Evolutionary conservation across 2,113 vertebrate genomes (phyloP).

Genomic region (Chiloscyllium plagiosum): DNA sequence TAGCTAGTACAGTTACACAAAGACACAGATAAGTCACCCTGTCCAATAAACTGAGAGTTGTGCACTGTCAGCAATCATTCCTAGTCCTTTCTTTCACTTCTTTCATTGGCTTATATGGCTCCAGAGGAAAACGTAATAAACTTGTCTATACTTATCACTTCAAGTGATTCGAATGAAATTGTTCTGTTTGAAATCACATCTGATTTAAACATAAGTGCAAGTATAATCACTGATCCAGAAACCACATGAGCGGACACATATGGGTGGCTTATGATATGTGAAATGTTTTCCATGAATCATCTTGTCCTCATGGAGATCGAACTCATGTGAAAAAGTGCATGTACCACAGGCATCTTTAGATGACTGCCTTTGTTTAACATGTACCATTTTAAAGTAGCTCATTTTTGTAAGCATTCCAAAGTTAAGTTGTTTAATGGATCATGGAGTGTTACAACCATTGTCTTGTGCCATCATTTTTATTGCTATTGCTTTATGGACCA

Average conservation of each 20-base stretch:
- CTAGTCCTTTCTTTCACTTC: background rate
- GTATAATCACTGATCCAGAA: background rate
- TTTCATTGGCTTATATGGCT: background rate
- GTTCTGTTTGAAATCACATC: background rate
- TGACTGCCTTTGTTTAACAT: background rate
- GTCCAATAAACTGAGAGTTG: background rate
- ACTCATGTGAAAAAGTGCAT: background rate
- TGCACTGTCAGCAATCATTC: background rate
- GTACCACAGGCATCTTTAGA: background rate
- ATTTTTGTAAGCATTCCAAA: background rate
- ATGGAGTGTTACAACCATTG: background rate
- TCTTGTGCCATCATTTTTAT: background rate
- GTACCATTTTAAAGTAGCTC: background rate
- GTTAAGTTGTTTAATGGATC: background rate
- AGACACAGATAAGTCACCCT: background rate
- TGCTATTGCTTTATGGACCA: background rate
- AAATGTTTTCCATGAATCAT: constrained; percentile 28
- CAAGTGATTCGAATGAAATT: background rate
- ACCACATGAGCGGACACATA: constrained; percentile 18
- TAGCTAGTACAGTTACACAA: background rate
- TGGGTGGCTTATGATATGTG: background rate
- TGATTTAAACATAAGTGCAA: background rate
- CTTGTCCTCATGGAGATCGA: background rate
- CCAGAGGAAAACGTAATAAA: background rate
- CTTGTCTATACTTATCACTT: background rate